Base-by-base conservation (phyloP, 2,888 invertebrate species). In the Spatulosminthurus flaviceps region DNA sequence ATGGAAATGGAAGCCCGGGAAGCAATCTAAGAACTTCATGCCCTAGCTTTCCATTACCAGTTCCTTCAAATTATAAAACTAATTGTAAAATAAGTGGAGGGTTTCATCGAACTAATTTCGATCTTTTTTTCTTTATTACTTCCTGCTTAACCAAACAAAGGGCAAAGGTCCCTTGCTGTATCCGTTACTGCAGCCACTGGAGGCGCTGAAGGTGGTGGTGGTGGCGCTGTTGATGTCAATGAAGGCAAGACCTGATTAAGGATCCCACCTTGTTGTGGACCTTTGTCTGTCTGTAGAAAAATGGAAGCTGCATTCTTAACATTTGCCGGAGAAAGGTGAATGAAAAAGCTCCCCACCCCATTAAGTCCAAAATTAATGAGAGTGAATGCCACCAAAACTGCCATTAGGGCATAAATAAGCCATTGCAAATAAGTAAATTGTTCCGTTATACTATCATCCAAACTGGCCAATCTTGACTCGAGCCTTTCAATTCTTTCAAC, bases 391-490 rank as follows among this genome's bases (percentile, higher is more conserved):
- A 22, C 26, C 7, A 76, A 13, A 19, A 43, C 41, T 19, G 67
- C 76, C 67, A 76, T 76, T 9, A 76, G 42, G n/a, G 41, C 26
- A 43, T 76, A 76, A 0, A 76, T 13, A 16, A 77, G 60, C 5
- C 24, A 61, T 41, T 78, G 78, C 41, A 78, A 24, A n/a, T 71
- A 60, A 22, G 16, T 60, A 7, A 78, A 72, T 64, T 78, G 71
- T 21, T 78, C 78, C n/a, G 64, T 29, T 1, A 78, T 60, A n/a
- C 29, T 34, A 21, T 72, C 42, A 64, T 78, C 72, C 60, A 78
- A 28, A 21, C 43, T 60, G n/a, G 41, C 19, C 41, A 78, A 26
- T 64, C 66, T 61, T 19, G 61, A n/a, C 28, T 72, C 72, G 26
- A 78, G 22, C 61, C 24, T 41, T 24, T 41, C 26, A 13, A 78